A percentile compares a stretch with the other conserved stretches of the same genome.
These are phyloP conservation scores for Anniella stebbinsi DNA, from an alignment of 2,797 vertebrate genomes.

Conservation along the genomic window DNA sequence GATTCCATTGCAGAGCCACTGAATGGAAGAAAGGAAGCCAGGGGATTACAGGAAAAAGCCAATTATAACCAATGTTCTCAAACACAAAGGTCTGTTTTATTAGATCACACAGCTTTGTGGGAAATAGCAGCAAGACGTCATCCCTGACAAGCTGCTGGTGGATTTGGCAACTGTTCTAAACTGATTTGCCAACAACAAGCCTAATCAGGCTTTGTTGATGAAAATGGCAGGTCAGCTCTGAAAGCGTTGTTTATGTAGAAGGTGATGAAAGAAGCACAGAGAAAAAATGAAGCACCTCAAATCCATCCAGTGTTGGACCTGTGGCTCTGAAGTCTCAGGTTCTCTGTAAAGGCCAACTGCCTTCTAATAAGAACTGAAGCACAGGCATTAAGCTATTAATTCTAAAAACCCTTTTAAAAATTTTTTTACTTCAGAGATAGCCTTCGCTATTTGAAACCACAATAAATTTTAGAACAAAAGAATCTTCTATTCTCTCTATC, in stretches of 20 bases:
- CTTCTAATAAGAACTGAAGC: background rate
- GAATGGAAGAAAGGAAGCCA: slow-evolving; percentile 7
- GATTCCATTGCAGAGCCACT: background rate
- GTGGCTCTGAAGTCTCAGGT: slow-evolving; percentile 53
- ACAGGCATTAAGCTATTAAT: slow-evolving; percentile 49
- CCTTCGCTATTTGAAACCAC: slow-evolving; percentile 58
- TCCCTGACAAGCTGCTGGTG: rapidly evolving
- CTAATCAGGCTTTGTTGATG: background rate
- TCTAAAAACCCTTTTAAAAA: slow-evolving; percentile 31
- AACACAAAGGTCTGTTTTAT: slow-evolving; percentile 2
- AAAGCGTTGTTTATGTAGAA: background rate
- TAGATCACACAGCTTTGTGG: background rate
- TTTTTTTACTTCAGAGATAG: slow-evolving; percentile 65
- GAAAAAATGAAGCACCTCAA: slow-evolving; percentile 9
- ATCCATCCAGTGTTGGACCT: background rate
- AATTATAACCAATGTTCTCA: background rate
- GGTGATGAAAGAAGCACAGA: background rate
- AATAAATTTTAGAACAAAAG: slow-evolving; percentile 24
- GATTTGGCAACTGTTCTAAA: background rate
- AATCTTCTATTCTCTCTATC: slow-evolving; percentile 71
- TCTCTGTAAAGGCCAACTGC: slow-evolving; percentile 58
- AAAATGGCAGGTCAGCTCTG: background rate
- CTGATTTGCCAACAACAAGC: no score
- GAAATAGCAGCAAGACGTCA: background rate
- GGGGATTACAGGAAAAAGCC: background rate